Evolutionary conservation across 2,797 vertebrate genomes (phyloP).

Genomic region (Enteromius afrohamiltoni): DNA sequence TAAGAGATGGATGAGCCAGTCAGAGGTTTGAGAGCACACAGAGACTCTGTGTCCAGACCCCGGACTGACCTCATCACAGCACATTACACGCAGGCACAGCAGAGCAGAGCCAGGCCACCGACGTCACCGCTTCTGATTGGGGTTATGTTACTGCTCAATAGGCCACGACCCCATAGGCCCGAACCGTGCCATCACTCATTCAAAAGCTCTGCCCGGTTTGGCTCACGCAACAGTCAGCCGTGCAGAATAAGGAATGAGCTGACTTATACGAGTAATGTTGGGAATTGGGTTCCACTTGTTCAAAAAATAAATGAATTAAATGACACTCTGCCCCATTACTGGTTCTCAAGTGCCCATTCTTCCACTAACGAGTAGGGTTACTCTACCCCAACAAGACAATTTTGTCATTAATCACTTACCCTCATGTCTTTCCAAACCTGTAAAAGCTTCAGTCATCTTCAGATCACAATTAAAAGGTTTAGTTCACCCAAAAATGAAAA

Average conservation of each 20-base stretch:
- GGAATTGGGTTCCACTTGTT: not conserved
- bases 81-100: not conserved
- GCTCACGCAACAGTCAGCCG: not conserved
- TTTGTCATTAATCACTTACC: no score
- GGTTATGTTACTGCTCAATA: constrained; percentile 24
- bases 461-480: no score
- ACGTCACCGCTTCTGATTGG: constrained; percentile 38
- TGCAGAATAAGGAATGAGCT: not conserved
- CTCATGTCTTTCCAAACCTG: no score
- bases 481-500: no score
- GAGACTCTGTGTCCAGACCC: constrained; percentile 17
- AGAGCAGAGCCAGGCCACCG: constrained; percentile 15
- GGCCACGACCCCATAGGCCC: constrained; percentile 12
- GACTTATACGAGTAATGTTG: not conserved
- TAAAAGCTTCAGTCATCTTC: no score
- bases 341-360: not conserved
- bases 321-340: not conserved
- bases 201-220: constrained; percentile 6
- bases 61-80: constrained; percentile 20
- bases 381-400: no score
- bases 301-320: not conserved
- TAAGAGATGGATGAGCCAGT: constrained; percentile 35
- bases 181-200: not conserved
- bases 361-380: not conserved
- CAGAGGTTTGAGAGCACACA: constrained; percentile 18